A percentile compares a stretch with the other conserved stretches of the same genome.
These are phyloP conservation scores for Coccyzus lansbergi DNA, from an alignment of 2,797 vertebrate species.

Conservation along the genomic window DNA sequence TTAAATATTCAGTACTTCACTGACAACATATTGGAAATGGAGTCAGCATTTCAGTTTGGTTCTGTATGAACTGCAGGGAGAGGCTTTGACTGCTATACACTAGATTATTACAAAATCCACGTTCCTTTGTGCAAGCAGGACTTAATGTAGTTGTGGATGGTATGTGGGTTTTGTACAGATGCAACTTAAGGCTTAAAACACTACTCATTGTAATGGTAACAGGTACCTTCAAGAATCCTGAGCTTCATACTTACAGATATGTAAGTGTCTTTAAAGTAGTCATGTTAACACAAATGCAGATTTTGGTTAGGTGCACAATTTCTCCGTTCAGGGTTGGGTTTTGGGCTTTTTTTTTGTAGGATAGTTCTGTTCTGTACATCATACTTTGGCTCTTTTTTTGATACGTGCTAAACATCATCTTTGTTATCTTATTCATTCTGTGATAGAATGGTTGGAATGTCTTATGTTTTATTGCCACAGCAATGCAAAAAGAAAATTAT, in stretches of 20 bases:
- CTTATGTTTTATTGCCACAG: background rate
- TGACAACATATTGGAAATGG: background rate
- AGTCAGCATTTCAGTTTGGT: background rate
- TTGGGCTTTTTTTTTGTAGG: too few relatives aligned
- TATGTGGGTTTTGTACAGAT: background rate
- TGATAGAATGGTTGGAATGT: background rate
- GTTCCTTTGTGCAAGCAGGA: background rate
- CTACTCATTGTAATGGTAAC: background rate
- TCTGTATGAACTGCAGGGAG: background rate
- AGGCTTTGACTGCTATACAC: background rate
- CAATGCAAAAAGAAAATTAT: background rate
- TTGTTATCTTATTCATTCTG: background rate
- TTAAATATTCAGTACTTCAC: constrained; percentile 48
- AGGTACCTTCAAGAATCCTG: background rate
- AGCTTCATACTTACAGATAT: background rate
- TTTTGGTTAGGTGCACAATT: background rate
- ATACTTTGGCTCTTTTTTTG: background rate
- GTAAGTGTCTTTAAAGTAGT: background rate
- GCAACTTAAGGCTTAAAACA: background rate
- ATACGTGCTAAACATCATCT: background rate
- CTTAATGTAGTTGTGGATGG: background rate
- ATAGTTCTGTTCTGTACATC: background rate
- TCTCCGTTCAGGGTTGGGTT: background rate
- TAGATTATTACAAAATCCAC: background rate
- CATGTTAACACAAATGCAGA: background rate